phyloP scores from a whole-genome alignment of 2,797 vertebrate genomes.

The Hafferia zeledoni region DNA sequence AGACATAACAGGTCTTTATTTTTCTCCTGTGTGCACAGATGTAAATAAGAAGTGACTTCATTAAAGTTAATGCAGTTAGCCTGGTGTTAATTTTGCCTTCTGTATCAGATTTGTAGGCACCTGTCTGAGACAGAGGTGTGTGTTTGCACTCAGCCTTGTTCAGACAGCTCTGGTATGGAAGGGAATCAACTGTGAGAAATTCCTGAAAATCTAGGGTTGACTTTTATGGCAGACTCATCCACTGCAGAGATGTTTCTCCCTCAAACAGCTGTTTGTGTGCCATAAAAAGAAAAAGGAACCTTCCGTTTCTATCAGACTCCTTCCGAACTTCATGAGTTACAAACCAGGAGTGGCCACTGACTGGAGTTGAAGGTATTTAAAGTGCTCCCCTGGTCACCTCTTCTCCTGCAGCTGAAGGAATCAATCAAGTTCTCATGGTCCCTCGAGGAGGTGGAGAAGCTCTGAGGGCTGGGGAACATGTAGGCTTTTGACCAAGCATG shows the following conservation, averaged over 20 bases:
- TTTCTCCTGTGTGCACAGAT: background rate
- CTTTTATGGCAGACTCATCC: background rate
- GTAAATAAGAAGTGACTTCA: background rate
- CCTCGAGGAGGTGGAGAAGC: background rate
- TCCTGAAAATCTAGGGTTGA: background rate
- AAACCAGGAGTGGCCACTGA: background rate
- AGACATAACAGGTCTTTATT: background rate
- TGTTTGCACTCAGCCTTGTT: background rate
- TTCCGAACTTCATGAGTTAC: background rate
- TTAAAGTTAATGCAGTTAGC: background rate
- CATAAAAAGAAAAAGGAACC: slow-evolving; percentile 6
- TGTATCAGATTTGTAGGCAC: background rate
- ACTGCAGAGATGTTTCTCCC: background rate
- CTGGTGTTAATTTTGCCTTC: background rate
- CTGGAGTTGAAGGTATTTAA: background rate
- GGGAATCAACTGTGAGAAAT: background rate
- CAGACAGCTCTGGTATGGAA: background rate
- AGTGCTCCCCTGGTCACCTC: background rate
- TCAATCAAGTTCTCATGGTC: background rate
- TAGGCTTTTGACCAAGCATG: accelerated
- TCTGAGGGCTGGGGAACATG: background rate
- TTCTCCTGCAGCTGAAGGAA: background rate
- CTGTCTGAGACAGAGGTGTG: background rate
- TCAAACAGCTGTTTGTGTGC: background rate
- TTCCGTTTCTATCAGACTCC: slow-evolving; percentile 16